These are phyloP conservation scores for Smittia aterrima DNA, from an alignment of 2,888 invertebrate species.

Conservation along the genomic window DNA sequence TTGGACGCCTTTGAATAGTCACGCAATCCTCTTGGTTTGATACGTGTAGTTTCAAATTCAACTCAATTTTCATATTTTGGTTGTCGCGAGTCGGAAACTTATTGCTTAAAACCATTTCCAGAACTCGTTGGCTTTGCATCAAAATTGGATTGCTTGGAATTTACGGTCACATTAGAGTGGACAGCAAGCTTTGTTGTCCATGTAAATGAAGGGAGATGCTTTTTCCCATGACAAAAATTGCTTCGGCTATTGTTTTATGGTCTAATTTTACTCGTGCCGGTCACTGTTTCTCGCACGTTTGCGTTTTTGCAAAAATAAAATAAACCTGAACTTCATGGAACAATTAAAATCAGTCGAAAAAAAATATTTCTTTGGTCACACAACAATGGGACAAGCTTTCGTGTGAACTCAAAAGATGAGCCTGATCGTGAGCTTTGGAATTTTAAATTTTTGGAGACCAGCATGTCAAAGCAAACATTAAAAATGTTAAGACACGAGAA, in stretches of 20 bases:
- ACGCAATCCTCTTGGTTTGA: not conserved
- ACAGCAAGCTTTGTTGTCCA: not conserved
- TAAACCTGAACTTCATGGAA: slow-evolving; percentile 37
- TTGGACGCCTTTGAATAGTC: not conserved
- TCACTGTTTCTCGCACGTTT: not conserved
- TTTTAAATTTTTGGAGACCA: not conserved
- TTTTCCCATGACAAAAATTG: not conserved
- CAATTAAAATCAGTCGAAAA: not conserved
- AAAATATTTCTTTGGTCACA: not conserved
- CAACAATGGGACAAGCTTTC: not conserved
- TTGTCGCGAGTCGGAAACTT: not conserved
- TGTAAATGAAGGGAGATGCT: not conserved
- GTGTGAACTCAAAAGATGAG: not conserved
- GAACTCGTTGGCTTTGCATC: not conserved
- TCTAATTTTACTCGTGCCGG: not conserved
- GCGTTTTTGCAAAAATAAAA: not conserved
- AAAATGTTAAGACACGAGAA: not conserved
- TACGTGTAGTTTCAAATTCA: not conserved
- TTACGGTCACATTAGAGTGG: not conserved
- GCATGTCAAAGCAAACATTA: not conserved
- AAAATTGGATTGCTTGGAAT: not conserved
- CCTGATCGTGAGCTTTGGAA: not conserved
- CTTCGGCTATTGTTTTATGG: not conserved
- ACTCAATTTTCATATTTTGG: not conserved
- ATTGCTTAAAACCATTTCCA: not conserved